phyloP scores from a whole-genome alignment of 2,113 vertebrate genomes.

The Melospiza georgiana region DNA sequence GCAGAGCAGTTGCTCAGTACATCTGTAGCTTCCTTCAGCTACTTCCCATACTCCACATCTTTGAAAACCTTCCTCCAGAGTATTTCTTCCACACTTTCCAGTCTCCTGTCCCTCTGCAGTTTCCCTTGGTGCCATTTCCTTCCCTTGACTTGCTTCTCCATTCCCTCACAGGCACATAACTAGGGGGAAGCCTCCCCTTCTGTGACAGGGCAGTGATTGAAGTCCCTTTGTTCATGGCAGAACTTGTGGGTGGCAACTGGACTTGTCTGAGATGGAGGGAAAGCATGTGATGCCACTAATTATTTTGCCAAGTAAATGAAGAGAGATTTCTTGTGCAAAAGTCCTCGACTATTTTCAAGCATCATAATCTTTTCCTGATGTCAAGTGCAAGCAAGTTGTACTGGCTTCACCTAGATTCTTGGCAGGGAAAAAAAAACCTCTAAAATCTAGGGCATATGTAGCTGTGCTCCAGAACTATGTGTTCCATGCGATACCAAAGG shows the following conservation, averaged over 20 bases:
- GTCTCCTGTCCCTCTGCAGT: not conserved
- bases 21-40: not conserved
- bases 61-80: not conserved
- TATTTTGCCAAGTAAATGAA: not conserved
- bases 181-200: not conserved
- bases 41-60: not conserved
- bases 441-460: not conserved
- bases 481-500: not conserved
- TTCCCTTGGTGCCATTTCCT: not conserved
- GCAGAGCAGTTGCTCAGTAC: not conserved
- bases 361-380: not conserved
- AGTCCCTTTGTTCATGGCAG: not conserved
- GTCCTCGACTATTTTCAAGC: not conserved
- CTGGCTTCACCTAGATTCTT: constrained; percentile 1
- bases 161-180: not conserved
- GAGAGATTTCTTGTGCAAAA: not conserved
- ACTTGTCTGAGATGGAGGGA: not conserved
- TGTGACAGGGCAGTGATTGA: not conserved
- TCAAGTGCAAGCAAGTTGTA: not conserved
- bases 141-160: not conserved
- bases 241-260: not conserved
- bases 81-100: not conserved
- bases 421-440: not conserved
- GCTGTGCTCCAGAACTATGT: not conserved
- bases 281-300: not conserved